A percentile compares a stretch with the other conserved stretches of the same genome.
These are phyloP conservation scores for Tragelaphus eurycerus DNA, from an alignment of 2,797 vertebrate genomes.

Conservation along the genomic window DNA sequence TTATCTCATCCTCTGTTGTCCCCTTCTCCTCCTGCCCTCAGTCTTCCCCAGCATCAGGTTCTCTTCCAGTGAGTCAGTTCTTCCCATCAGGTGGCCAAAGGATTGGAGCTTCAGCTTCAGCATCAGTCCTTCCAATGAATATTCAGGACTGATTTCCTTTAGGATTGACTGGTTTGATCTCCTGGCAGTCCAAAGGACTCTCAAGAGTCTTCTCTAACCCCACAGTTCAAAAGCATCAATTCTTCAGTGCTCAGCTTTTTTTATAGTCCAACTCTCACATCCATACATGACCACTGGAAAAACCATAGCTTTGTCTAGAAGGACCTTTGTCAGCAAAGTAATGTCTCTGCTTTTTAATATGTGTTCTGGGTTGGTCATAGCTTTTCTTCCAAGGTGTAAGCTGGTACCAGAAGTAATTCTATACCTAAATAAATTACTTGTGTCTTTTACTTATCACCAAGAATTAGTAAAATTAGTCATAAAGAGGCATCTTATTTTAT, in stretches of 20 bases:
- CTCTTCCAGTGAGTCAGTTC: neutral
- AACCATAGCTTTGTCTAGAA: neutral
- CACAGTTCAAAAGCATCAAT: neutral
- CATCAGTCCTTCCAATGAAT: neutral
- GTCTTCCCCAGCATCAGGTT: neutral
- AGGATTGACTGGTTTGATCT: neutral
- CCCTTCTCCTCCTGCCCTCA: neutral
- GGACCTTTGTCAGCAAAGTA: neutral
- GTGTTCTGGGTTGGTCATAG: neutral
- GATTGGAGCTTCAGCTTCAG: neutral
- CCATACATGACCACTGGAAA: neutral
- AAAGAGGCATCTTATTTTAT: conserved; percentile 30
- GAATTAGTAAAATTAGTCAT: conserved; percentile 6
- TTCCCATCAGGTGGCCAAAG: neutral
- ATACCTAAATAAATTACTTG: neutral
- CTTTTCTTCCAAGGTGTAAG: neutral
- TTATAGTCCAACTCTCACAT: neutral
- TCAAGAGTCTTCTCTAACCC: neutral
- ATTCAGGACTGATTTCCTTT: neutral
- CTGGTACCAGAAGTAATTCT: neutral
- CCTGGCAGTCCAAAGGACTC: neutral
- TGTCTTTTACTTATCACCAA: neutral
- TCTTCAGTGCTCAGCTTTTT: neutral
- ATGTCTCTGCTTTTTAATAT: neutral
- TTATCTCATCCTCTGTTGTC: neutral